Base-by-base conservation (phyloP, 92 coral and sea anemone genomes). In the Diadumene lineata region DNA sequence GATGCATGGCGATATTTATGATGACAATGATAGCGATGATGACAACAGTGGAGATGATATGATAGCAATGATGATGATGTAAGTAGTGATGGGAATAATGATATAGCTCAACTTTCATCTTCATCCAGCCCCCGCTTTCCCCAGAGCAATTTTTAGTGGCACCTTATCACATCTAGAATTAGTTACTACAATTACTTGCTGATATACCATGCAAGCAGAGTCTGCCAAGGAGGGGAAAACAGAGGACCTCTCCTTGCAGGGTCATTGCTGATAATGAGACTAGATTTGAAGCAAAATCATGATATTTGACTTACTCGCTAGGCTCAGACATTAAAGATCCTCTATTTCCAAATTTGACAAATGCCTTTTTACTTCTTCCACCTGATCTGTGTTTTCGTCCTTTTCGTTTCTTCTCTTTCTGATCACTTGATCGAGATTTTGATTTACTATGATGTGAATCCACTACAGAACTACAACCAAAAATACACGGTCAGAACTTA, bases 291-390 rank as follows among this genome's bases (percentile, higher is more conserved):
- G n/a, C n/a, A n/a, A n/a, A n/a, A n/a, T n/a, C n/a, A n/a, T n/a
- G n/a, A n/a, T n/a, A 58, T 3, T 58, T 22, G 50, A 80, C 79
- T 72, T 80, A 80, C 79, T 80, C 79, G 73, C 79, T 80, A 4
- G 79, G 85, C 30, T 78, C 79, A 26, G 77, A 81, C 68, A 73
- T 55, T 33, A 65, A n/a, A 31, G 65, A 73, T 55, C 60, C 68
- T 63, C 75, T 81, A 48, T 81, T 70, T 64, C 74, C 79, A 56
- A 66, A 66, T 27, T 81, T 73, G n/a, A 65, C 73, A 43, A 81
- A 73, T 9, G 61, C 7, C 26, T 64, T 73, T 50, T 34, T 18
- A 79, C 51, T 66, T 17, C 65, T 63, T 22, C 85, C 72, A 58
- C 76, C 46, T 24, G 58, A 72, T 55, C 57, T 70, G 61, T 74